These are phyloP conservation scores for Leptocoma aspasia DNA, from an alignment of 2,113 vertebrate genomes.

Conservation along the genomic window DNA sequence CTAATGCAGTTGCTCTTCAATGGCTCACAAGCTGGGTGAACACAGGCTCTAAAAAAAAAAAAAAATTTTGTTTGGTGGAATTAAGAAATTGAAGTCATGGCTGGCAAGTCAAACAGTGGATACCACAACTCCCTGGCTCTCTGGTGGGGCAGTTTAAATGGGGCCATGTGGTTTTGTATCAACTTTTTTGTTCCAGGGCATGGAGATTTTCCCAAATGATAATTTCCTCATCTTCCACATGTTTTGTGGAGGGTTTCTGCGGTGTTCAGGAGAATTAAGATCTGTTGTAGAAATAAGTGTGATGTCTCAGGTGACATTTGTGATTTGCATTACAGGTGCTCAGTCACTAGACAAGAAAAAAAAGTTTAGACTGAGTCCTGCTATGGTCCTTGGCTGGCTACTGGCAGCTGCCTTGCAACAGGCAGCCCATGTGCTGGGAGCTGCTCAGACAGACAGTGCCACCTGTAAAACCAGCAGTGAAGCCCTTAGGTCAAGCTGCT, in stretches of 20 bases:
- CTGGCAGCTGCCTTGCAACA: background rate
- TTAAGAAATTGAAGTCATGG: background rate
- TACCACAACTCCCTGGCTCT: background rate
- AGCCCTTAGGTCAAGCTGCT: background rate
- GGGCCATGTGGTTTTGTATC: background rate
- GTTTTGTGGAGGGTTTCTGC: background rate
- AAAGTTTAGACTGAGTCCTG: background rate
- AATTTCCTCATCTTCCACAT: background rate
- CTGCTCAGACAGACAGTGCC: background rate
- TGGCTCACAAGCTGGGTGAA: background rate
- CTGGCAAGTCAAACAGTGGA: background rate
- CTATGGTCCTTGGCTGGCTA: background rate
- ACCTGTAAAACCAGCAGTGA: background rate
- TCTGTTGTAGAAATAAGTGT: background rate
- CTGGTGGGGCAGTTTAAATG: background rate
- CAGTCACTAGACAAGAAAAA: background rate
- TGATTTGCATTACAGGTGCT: background rate
- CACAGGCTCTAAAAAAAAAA: background rate
- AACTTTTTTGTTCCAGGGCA: background rate
- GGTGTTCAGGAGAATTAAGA: background rate
- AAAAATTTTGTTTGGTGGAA: background rate
- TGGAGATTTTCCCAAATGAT: background rate
- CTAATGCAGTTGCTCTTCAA: background rate
- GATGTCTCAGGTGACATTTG: background rate
- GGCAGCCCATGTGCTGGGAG: background rate